Evolutionary conservation across 2,888 invertebrate genomes (phyloP).

Genomic region (Didymodactylos carnosus): DNA sequence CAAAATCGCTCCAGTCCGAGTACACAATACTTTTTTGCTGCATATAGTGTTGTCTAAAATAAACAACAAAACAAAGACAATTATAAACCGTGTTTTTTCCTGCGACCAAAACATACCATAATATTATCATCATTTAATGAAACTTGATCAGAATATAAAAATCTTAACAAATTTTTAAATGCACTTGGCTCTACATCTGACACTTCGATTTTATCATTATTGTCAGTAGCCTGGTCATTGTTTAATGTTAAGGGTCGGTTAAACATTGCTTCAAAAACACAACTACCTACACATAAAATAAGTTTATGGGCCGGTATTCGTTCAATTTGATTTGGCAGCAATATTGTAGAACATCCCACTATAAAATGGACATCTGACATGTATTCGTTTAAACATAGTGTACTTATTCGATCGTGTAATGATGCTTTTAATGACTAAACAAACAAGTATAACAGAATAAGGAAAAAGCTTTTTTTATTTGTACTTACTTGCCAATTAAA

Average conservation of each 20-base stretch:
- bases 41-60: conserved; percentile 61
- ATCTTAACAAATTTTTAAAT: conserved; percentile 35
- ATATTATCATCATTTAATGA: conserved; percentile 63
- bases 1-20: conserved; percentile 61
- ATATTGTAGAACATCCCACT: no score
- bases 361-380: conserved; percentile 9
- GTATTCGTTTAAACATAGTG: conserved; percentile 3
- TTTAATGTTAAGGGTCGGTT: no score
- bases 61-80: no score
- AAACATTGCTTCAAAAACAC: conserved; percentile 68
- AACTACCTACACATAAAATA: conserved; percentile 58
- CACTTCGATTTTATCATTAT: conserved; percentile 2
- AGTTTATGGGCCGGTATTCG: conserved; percentile 46
- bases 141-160: conserved; percentile 57
- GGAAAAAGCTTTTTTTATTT: neutral
- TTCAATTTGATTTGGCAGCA: neutral
- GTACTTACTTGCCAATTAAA: neutral
- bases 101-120: no score
- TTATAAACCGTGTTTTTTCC: no score
- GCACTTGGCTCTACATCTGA: conserved; percentile 3
- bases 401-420: neutral
- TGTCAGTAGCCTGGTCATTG: no score
- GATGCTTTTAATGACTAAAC: neutral
- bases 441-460: neutral
- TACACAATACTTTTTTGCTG: conserved; percentile 67